These are phyloP conservation scores for Nemapogon koenigi DNA, from an alignment of 2,888 invertebrate species.

Conservation along the genomic window DNA sequence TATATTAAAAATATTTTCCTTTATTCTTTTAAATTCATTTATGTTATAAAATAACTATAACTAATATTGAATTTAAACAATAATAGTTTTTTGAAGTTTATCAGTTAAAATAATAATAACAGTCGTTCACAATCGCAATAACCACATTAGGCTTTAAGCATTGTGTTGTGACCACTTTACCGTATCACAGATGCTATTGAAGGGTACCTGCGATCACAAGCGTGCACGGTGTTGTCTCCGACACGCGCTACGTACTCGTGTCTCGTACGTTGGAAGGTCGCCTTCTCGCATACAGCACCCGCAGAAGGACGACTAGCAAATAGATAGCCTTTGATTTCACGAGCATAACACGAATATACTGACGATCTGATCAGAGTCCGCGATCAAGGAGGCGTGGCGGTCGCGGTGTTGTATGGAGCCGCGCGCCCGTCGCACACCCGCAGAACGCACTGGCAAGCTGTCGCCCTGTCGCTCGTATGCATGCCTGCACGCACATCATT, in stretches of 20 bases:
- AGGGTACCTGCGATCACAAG: conserved; percentile 51
- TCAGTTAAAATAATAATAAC: too few species aligned
- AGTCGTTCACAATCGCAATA: conserved; percentile 51
- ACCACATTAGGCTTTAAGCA: conserved; percentile 55
- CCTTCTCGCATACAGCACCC: conserved; percentile 85
- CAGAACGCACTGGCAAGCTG: conserved; percentile 10
- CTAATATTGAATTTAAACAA: too few species aligned
- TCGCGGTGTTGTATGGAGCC: too few species aligned
- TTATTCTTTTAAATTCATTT: background rate
- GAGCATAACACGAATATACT: conserved; percentile 58
- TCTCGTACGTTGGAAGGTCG: conserved; percentile 68
- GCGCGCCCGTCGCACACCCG: conserved; percentile 21
- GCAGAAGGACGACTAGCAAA: conserved; percentile 74
- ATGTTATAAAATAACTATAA: too few species aligned
- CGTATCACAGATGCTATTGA: conserved; percentile 60
- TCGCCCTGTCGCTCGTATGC: conserved; percentile 11
- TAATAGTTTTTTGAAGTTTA: too few species aligned
- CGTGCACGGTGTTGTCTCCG: conserved; percentile 42
- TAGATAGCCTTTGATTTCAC: conserved; percentile 64
- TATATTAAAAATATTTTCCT: background rate
- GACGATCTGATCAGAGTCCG: conserved; percentile 55
- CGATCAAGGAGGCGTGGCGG: conserved; percentile 54
- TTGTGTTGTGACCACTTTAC: conserved; percentile 58
- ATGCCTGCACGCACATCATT: conserved; percentile 5
- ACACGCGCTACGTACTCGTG: conserved; percentile 55